Conservation (phyloP, 2,797 vertebrate species). For the Sorex maritimensis region DNA sequence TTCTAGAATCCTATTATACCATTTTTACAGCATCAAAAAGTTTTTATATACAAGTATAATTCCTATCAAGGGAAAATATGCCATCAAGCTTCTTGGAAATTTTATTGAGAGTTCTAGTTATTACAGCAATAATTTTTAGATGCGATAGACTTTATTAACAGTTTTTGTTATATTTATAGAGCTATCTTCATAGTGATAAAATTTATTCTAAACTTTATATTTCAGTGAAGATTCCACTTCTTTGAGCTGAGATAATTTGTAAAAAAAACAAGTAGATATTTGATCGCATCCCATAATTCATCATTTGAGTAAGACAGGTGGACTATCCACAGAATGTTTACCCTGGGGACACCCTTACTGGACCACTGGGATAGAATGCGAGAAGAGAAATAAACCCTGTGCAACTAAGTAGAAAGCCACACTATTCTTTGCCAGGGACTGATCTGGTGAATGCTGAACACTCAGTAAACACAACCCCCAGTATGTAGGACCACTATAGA, state of each 20-base stretch:
- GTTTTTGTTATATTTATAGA: constrained; percentile 74
- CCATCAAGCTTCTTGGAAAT: constrained; percentile 74
- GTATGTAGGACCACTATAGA: neutral
- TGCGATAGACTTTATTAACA: constrained; percentile 72
- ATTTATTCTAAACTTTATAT: constrained; percentile 61
- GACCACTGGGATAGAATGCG: rapidly evolving
- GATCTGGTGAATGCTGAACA: neutral
- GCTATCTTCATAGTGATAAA: constrained; percentile 72
- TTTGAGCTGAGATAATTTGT: constrained; percentile 47
- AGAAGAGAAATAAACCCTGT: neutral
- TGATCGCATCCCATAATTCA: neutral
- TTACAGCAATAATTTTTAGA: constrained; percentile 80
- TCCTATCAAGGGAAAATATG: constrained; percentile 76
- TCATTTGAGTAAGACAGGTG: neutral
- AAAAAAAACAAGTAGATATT: neutral
- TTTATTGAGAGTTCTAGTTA: constrained; percentile 77
- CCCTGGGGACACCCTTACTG: neutral
- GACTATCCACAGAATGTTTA: neutral
- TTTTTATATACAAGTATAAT: constrained; percentile 67
- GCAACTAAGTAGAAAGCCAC: neutral
- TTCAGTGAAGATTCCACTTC: constrained; percentile 61
- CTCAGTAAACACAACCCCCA: constrained; percentile 21
- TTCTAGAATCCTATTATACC: constrained; percentile 48
- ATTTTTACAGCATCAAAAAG: constrained; percentile 73
- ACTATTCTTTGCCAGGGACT: neutral